Base-by-base conservation (phyloP, 2,797 vertebrate species). In the Oryzias dopingdopingensis region DNA sequence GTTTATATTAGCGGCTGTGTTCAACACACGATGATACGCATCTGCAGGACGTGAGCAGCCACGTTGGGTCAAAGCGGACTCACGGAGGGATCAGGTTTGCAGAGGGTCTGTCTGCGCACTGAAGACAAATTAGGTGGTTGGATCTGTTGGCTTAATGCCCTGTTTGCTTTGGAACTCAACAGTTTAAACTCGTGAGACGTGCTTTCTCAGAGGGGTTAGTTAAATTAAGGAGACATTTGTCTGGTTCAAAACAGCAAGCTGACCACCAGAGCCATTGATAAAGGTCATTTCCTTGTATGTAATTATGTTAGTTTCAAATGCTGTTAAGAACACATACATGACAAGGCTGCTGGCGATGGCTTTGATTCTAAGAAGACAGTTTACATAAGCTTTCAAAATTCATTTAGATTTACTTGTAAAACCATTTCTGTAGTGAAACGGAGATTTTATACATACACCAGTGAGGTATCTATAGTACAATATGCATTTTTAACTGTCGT, bases 91-190 rank as follows among this genome's bases (percentile, higher is more conserved):
- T 53, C 56, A 18, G 53, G 67, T 73, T 68, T 44, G 44, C 43
- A 42, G 55, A 58, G 20, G 56, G 49, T 64, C 70, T 29, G 63
- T 67, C 63, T 63, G 50, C 61, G 57, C n/a, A 42, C 24, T 0
- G 14, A 23, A 62, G 64, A 77, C 72, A 69, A 76, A 61, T 77
- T 41, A 56, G 50, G 68, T 56, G 16, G 40, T 51, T 42, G 23
- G 47, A 67, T 72, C 23, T 14, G 41, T 48, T 47, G 3, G 18
- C 52, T 63, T 50, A 29, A 51, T 3, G 29, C 4, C 0, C 43
- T 73, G 81, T 81, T 82, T 84, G 68, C 48, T 69, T 74, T 79
- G 63, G 75, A 74, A 59, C 58, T 49, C 56, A 70, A 63, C 63
- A 26, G 40, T 70, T 58, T 72, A 56, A 46, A 49, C 59, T 12